Evolutionary conservation across 2,888 invertebrate genomes (phyloP).

Genomic region (Plebejus melissa): DNA sequence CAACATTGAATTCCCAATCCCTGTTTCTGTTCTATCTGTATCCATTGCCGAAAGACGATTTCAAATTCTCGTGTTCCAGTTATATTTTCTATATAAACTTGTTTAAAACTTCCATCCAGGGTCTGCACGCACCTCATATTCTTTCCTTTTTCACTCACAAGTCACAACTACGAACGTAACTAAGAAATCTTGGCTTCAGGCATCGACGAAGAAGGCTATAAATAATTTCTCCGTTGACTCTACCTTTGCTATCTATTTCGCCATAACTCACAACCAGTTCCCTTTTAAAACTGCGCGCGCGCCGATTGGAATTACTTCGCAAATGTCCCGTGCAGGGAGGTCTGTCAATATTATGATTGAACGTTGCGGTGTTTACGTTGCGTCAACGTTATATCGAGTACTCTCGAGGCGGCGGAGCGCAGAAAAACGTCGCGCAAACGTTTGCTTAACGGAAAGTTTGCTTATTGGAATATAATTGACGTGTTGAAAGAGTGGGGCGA

Average conservation of each 20-base stretch:
- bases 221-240: background rate
- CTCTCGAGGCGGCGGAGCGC: background rate
- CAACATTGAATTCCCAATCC: too few species aligned
- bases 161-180: background rate
- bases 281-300: background rate
- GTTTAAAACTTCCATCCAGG: background rate
- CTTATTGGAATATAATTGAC: conserved; percentile 16
- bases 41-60: too few species aligned
- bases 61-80: too few species aligned
- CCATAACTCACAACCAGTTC: conserved; percentile 4
- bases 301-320: background rate
- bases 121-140: background rate
- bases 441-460: conserved; percentile 12
- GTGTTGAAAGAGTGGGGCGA: background rate
- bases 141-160: too few species aligned
- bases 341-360: conserved; percentile 23
- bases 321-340: conserved; percentile 15
- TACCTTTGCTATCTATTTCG: background rate
- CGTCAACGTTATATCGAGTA: conserved; percentile 10
- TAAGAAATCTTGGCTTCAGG: background rate
- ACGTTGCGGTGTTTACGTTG: background rate
- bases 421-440: conserved; percentile 4
- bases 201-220: background rate
- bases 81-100: background rate
- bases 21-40: too few species aligned